phyloP scores from a whole-genome alignment of 2,888 invertebrate species.

The Trissolcus brochymenae region DNA sequence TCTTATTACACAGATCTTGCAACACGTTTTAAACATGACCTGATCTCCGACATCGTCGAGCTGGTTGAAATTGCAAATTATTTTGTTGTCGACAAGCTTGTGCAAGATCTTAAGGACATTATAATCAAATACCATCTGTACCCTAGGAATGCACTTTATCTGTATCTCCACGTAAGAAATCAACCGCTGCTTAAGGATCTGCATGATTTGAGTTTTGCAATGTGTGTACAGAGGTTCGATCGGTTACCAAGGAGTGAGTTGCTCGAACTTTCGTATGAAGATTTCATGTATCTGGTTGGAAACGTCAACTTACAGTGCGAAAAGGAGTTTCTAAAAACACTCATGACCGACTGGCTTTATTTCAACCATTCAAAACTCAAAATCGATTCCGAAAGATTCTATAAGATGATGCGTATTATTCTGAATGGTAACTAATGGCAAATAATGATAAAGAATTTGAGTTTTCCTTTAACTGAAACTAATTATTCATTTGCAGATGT shows the following conservation, averaged over 20 bases:
- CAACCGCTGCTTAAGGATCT: conserved; percentile 43
- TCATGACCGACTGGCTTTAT: conserved; percentile 18
- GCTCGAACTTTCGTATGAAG: conserved; percentile 20
- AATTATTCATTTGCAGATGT: neutral
- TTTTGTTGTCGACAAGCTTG: conserved; percentile 41
- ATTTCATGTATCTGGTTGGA: conserved; percentile 32
- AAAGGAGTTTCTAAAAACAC: conserved; percentile 9
- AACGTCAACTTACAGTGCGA: conserved; percentile 44
- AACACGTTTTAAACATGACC: conserved; percentile 13
- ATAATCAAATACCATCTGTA: conserved; percentile 37
- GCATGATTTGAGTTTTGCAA: conserved; percentile 29
- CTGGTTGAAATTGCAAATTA: conserved; percentile 47
- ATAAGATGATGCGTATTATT: neutral
- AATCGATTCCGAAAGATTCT: neutral
- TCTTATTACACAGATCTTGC: conserved; percentile 25
- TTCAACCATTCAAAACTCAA: neutral
- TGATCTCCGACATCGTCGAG: conserved; percentile 37
- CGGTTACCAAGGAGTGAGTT: conserved; percentile 17
- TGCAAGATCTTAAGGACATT: conserved; percentile 35
- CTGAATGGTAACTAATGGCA: too few species aligned
- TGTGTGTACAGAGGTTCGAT: conserved; percentile 42
- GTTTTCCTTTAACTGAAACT: neutral
- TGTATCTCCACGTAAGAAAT: conserved; percentile 41
- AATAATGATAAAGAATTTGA: too few species aligned
- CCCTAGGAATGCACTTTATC: conserved; percentile 23